Conservation (phyloP, 2,113 vertebrate species). For the Chloropsis hardwickii region DNA sequence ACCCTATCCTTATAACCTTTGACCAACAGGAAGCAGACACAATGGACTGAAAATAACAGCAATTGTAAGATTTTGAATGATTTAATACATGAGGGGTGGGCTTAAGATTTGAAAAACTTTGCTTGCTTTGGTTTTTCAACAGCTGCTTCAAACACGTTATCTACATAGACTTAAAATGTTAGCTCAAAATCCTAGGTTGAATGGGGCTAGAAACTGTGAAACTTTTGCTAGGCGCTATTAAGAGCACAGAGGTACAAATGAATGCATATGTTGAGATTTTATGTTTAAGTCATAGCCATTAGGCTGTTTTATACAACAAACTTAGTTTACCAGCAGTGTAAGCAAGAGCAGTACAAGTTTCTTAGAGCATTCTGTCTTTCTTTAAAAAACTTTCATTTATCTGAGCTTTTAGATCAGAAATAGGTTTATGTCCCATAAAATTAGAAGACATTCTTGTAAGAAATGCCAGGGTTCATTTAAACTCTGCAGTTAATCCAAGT, state of each 20-base stretch:
- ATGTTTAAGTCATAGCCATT: background rate
- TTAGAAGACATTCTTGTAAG: background rate
- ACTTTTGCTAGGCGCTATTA: background rate
- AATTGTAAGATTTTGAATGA: conserved; percentile 59
- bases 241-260: background rate
- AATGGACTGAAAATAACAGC: conserved; percentile 93
- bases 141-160: background rate
- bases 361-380: background rate
- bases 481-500: background rate
- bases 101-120: background rate
- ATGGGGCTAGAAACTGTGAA: background rate
- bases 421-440: background rate
- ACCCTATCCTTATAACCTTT: conserved; percentile 89
- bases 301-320: background rate
- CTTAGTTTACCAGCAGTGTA: background rate
- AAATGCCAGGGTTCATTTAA: background rate
- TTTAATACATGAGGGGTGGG: conserved; percentile 55
- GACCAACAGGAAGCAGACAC: conserved; percentile 94
- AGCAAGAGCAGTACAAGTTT: background rate
- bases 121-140: background rate
- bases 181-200: background rate
- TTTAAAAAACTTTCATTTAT: background rate
- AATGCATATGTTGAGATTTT: background rate
- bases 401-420: background rate
- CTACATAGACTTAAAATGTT: background rate